Conservation (phyloP, 2,113 vertebrate genomes). For the Calcarius ornatus region DNA sequence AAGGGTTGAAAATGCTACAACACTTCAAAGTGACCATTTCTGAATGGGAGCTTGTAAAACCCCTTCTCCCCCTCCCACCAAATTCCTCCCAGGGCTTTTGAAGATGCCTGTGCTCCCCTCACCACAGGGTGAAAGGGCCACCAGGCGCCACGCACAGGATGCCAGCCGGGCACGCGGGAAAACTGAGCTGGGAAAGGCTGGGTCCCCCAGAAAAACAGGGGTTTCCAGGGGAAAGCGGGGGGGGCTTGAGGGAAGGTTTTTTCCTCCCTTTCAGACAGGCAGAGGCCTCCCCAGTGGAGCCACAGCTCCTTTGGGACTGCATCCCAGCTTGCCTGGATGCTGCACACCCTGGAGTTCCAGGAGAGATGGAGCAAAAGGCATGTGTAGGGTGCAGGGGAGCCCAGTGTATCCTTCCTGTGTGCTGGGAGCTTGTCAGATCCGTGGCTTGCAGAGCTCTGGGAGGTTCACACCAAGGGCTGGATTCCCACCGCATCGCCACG, state of each 20-base stretch:
- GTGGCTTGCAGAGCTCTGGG: not conserved
- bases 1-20: constrained; percentile 65
- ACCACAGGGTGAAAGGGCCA: not conserved
- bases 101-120: constrained; percentile 29
- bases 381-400: not conserved
- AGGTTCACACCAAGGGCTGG: not conserved
- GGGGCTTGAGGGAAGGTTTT: not conserved
- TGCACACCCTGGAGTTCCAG: fast-evolving
- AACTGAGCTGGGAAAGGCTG: not conserved
- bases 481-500: not conserved
- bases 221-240: not conserved
- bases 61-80: constrained; percentile 41
- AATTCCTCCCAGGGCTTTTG: constrained; percentile 64
- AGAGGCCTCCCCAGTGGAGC: not conserved
- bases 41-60: constrained; percentile 69
- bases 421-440: not conserved
- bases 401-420: fast-evolving
- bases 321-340: not conserved
- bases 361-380: not conserved
- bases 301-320: fast-evolving
- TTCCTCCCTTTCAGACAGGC: not conserved
- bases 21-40: constrained; percentile 70
- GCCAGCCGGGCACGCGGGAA: not conserved
- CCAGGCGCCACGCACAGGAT: not conserved
- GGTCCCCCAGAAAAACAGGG: not conserved